Base-by-base conservation (phyloP, 2,113 vertebrate species). In the Barnardius zonarius region DNA sequence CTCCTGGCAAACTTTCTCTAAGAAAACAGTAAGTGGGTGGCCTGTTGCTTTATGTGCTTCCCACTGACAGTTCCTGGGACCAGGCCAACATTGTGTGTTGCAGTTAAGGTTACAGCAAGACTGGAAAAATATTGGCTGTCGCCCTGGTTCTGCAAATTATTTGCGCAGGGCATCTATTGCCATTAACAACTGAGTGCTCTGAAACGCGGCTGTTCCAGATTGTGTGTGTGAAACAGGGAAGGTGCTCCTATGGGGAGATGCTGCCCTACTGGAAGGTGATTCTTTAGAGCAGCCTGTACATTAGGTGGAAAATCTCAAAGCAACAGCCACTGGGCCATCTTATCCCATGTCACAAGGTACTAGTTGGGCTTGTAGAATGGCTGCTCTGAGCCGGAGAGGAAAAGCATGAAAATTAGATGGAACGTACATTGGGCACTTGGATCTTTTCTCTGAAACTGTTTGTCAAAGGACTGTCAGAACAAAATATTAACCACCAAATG, bases 21-120 rank as follows among this genome's bases (percentile, higher is more conserved):
- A 87, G 91, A 94, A 97, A 96, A 93, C 92, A 96, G 93, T 62
- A 77, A 87, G 96, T 96, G 96, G 96, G 95, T 96, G 95, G 96
- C 93, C 95, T 43, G 24, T 84, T 96, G 77, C 92, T 96, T 9
- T 94, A 73, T 43, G 81, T 0, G 33, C 74, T 95, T 94, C 95
- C 93, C 74, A 91, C 91, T 93, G 88, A 94, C 2, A 8, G 81
- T 33, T 89, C 77, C 92, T 96, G 96, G 96, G 91, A 92, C 46
- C 7, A 1, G 49, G 96, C 96, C 96, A 97, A 94, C 68, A 51
- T 46, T 88, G 61, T 93, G 88, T 61, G 46, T 52, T 95, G 63
- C 92, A 92, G 88, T 93, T 93, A 96, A 94, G 33, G 86, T 96
- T 95, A 96, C 74, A 89, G 92, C 2, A 6, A 94, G 88, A 85